Evolutionary conservation across 2,888 invertebrate species (phyloP).

Genomic region (Cataglyphis albicans): DNA sequence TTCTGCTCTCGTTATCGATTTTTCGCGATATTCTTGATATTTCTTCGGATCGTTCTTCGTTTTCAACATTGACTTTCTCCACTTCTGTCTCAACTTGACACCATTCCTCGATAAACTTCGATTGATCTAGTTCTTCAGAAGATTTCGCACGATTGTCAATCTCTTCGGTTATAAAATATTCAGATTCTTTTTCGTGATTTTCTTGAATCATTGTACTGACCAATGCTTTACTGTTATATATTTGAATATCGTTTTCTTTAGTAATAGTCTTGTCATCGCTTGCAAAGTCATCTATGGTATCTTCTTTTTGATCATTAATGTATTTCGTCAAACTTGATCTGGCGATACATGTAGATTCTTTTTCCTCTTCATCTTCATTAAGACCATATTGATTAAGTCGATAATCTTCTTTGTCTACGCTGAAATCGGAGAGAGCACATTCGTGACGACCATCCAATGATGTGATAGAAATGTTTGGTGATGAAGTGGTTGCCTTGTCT

Average conservation of each 20-base stretch:
- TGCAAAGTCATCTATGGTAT: slow-evolving; percentile 33
- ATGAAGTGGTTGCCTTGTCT: slow-evolving; percentile 24
- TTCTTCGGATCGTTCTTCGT: slow-evolving; percentile 52
- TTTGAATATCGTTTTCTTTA: slow-evolving; percentile 32
- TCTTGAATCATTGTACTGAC: slow-evolving; percentile 65
- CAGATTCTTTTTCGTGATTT: slow-evolving; percentile 56
- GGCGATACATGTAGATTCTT: slow-evolving; percentile 1
- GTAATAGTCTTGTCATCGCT: slow-evolving; percentile 25
- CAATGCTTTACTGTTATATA: slow-evolving; percentile 55
- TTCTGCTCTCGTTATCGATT: background rate
- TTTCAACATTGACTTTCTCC: slow-evolving; percentile 58
- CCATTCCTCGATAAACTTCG: slow-evolving; percentile 1
- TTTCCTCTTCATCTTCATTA: slow-evolving; percentile 39
- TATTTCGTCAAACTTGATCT: slow-evolving; percentile 17
- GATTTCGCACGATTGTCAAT: slow-evolving; percentile 11
- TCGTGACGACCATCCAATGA: slow-evolving; percentile 65
- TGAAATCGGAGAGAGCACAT: slow-evolving; percentile 71
- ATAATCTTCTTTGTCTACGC: slow-evolving; percentile 70
- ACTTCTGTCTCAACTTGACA: slow-evolving; percentile 49
- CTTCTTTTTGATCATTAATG: slow-evolving; percentile 14
- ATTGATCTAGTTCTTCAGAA: slow-evolving; percentile 17
- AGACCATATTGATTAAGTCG: slow-evolving; percentile 64
- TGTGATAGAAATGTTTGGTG: slow-evolving; percentile 45
- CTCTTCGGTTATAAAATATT: slow-evolving; percentile 53
- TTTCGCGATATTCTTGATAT: background rate